Evolutionary conservation across 2,888 invertebrate genomes (phyloP).

Genomic region (Empis stercorea): DNA sequence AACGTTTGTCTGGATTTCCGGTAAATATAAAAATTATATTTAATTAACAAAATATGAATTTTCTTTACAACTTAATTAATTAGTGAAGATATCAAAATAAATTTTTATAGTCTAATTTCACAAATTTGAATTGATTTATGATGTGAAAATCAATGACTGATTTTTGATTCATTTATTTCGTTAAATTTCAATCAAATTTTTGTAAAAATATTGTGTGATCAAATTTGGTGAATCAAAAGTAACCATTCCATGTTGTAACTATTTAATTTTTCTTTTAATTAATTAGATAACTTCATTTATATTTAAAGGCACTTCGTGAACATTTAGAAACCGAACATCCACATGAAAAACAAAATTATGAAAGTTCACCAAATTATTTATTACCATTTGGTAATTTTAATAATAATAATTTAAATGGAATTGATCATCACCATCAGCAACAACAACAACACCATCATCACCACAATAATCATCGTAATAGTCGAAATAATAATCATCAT

Average conservation of each 20-base stretch:
- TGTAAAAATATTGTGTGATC: no score
- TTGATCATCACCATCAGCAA: background rate
- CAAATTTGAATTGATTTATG: no score
- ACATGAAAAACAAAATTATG: conserved; percentile 29
- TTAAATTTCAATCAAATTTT: background rate
- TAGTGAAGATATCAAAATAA: no score
- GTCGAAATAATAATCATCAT: conserved; percentile 10
- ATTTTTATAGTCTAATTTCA: background rate
- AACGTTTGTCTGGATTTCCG: conserved; percentile 34
- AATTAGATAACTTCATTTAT: background rate
- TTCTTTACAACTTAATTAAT: background rate
- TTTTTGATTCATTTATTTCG: no score
- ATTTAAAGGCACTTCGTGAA: conserved; percentile 34
- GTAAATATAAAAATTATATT: conserved; percentile 24
- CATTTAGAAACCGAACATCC: conserved; percentile 37
- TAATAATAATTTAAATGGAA: conserved; percentile 9
- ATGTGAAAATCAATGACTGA: no score
- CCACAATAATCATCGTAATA: conserved; percentile 9
- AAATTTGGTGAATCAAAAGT: no score
- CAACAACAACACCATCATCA: no score
- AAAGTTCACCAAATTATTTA: conserved; percentile 13
- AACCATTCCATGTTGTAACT: no score
- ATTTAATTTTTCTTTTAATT: background rate
- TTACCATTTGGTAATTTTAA: conserved; percentile 10
- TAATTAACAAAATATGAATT: no score